Evolutionary conservation across 2,797 vertebrate species (phyloP).

Genomic region (Sebastes elongatus): DNA sequence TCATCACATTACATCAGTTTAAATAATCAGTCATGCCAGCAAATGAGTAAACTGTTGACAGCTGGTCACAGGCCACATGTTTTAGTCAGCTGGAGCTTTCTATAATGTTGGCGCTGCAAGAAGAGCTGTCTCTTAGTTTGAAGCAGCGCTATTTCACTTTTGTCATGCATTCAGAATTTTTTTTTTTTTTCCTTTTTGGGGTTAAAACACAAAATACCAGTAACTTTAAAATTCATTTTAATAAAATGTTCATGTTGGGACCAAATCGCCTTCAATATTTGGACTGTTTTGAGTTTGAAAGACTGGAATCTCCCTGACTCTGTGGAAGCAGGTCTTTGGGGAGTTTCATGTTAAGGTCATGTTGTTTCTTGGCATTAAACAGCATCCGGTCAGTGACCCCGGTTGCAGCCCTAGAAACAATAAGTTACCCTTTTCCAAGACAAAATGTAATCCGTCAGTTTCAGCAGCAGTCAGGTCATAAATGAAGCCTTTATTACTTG

Average conservation of each 20-base stretch:
- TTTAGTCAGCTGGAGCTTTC: slow-evolving; percentile 41
- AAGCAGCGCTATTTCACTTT: not conserved
- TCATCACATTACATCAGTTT: slow-evolving; percentile 31
- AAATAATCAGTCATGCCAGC: slow-evolving; percentile 25
- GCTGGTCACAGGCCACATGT: slow-evolving; percentile 36
- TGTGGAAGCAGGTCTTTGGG: slow-evolving; percentile 19
- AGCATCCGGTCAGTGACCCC: slow-evolving; percentile 13
- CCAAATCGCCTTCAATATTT: not conserved
- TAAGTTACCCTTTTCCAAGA: not conserved
- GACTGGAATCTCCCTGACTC: slow-evolving; percentile 13
- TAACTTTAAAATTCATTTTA: not conserved
- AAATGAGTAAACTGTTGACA: slow-evolving; percentile 45
- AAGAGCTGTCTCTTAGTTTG: slow-evolving; percentile 7
- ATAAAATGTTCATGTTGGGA: not conserved
- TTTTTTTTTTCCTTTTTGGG: not conserved
- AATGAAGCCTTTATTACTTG: not conserved
- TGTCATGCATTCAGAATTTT: not conserved
- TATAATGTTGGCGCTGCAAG: slow-evolving; percentile 5
- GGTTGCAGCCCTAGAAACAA: slow-evolving; percentile 7
- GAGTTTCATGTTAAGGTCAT: slow-evolving; percentile 26
- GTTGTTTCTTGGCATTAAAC: slow-evolving; percentile 30
- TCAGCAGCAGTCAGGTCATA: not conserved
- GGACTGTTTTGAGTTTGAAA: slow-evolving; percentile 8
- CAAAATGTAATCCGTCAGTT: slow-evolving; percentile 2
- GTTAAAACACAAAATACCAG: not conserved